Percentiles rank a stretch among this genome's conserved stretches.
Evolutionary conservation across 1,140 invertebrate species (phyloP).

Genomic region (Periplaneta americana): DNA sequence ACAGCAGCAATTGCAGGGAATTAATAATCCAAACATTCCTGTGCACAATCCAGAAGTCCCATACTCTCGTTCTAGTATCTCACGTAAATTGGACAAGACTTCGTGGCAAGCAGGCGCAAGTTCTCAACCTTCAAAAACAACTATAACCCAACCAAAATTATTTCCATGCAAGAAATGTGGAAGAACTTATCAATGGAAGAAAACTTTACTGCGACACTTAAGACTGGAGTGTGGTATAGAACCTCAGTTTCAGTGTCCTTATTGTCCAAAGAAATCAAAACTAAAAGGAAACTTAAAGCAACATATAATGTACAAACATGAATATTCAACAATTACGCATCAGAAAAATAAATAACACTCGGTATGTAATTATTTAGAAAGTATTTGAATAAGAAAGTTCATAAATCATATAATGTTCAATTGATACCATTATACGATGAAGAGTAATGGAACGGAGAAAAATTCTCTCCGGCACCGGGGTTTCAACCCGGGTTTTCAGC

Average conservation of each 20-base stretch:
- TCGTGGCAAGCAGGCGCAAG: background rate
- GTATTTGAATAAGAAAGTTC: no score
- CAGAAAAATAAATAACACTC: no score
- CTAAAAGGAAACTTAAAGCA: constrained; percentile 23
- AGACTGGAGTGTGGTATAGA: constrained; percentile 34
- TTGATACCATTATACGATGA: no score
- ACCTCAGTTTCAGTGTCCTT: constrained; percentile 26
- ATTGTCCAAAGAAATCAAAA: constrained; percentile 25
- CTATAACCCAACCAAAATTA: background rate
- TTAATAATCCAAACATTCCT: background rate
- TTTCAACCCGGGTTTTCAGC: no score
- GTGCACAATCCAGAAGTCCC: background rate
- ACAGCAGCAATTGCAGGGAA: background rate
- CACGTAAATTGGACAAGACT: background rate
- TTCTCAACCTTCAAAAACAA: background rate
- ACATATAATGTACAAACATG: constrained; percentile 19
- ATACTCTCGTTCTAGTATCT: background rate
- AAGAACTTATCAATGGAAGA: constrained; percentile 39
- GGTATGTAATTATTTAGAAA: no score
- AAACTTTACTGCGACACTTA: constrained; percentile 46
- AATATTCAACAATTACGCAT: no score
- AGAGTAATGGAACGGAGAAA: no score
- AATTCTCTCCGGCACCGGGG: no score
- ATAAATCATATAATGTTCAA: no score
- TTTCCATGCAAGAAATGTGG: constrained; percentile 38